These are phyloP conservation scores for Ylistrum balloti DNA, from an alignment of 1,140 invertebrate species.

Conservation along the genomic window DNA sequence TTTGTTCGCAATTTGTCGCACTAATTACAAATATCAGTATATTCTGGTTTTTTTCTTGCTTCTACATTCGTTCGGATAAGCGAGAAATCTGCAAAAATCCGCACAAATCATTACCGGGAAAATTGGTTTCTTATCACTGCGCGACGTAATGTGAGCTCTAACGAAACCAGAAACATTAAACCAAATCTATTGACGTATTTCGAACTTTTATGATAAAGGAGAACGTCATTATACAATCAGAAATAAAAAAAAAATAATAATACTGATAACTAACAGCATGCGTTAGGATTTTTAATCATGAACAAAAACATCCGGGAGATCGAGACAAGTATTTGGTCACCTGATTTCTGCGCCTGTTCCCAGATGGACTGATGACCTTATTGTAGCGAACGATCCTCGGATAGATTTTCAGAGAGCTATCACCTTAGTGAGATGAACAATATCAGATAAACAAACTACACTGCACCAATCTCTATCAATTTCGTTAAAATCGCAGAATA, in stretches of 20 bases:
- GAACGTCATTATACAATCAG: background rate
- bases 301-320: background rate
- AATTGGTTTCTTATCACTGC: too few species aligned
- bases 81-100: too few species aligned
- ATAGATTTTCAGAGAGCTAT: background rate
- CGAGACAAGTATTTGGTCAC: background rate
- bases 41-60: too few species aligned
- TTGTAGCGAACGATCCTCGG: background rate
- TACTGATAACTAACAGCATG: background rate
- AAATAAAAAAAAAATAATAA: background rate
- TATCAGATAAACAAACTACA: background rate
- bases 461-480: background rate
- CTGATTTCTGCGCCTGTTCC: background rate
- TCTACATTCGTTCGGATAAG: too few species aligned
- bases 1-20: too few species aligned
- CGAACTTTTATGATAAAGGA: too few species aligned
- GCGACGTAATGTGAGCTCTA: too few species aligned
- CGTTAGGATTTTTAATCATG: background rate
- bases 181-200: too few species aligned
- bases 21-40: too few species aligned
- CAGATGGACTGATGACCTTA: background rate
- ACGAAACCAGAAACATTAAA: too few species aligned
- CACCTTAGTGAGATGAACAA: background rate
- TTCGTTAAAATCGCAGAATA: background rate
- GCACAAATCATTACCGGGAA: too few species aligned